phyloP scores from a whole-genome alignment of 2,888 invertebrate genomes.

The Dynastes maya region DNA sequence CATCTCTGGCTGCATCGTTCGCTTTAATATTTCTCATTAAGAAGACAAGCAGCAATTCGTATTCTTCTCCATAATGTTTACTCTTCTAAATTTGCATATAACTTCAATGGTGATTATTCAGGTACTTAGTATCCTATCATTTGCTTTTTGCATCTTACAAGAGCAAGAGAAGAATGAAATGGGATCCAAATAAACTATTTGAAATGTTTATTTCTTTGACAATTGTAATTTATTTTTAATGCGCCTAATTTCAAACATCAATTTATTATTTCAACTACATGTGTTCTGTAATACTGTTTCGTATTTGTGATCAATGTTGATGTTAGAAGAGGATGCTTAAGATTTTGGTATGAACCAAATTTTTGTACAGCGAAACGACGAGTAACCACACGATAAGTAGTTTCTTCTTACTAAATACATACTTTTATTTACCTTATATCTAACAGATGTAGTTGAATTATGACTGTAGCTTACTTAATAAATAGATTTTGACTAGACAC shows the following conservation, averaged over 20 bases:
- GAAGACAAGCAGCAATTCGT: too few species aligned
- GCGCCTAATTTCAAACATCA: not conserved
- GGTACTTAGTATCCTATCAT: too few species aligned
- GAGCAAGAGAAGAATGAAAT: too few species aligned
- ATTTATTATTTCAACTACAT: constrained; percentile 21
- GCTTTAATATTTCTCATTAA: too few species aligned
- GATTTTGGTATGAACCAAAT: not conserved
- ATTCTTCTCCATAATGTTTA: too few species aligned
- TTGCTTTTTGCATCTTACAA: too few species aligned
- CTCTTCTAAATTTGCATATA: too few species aligned
- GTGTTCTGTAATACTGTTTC: constrained; percentile 3
- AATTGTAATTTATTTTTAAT: not conserved
- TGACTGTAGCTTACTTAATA: constrained; percentile 16
- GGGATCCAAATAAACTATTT: too few species aligned
- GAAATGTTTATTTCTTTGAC: too few species aligned
- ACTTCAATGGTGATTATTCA: too few species aligned
- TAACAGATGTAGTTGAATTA: constrained; percentile 24
- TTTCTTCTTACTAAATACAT: not conserved
- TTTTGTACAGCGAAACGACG: not conserved
- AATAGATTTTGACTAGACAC: constrained; percentile 63
- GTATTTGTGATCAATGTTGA: not conserved
- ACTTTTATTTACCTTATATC: constrained; percentile 11
- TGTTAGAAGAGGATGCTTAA: not conserved
- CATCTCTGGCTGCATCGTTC: too few species aligned
- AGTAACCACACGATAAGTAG: constrained; percentile 12